phyloP scores from a whole-genome alignment of 2,888 invertebrate species.

The Marasmarcha lunaedactyla region DNA sequence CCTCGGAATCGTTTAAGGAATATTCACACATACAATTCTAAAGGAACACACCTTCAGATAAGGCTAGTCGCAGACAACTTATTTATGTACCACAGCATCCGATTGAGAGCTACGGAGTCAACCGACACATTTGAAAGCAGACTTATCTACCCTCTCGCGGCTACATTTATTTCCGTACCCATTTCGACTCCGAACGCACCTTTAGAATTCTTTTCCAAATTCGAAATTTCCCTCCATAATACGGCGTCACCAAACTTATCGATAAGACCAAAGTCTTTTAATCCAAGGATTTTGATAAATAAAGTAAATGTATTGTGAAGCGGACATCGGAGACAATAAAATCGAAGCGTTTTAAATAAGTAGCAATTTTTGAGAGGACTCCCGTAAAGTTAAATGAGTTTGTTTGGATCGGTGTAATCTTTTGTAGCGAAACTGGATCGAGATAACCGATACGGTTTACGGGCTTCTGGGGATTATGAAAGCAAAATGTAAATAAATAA shows the following conservation, averaged over 20 bases:
- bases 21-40: constrained; percentile 16
- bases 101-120: constrained; percentile 52
- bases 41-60: constrained; percentile 25
- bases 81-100: constrained; percentile 64
- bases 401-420: constrained; percentile 49
- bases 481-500: background rate
- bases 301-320: constrained; percentile 56
- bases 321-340: constrained; percentile 50
- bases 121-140: constrained; percentile 46
- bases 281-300: constrained; percentile 46
- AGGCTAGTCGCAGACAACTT: constrained; percentile 53
- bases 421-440: constrained; percentile 48
- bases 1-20: constrained; percentile 1
- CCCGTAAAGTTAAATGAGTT: constrained; percentile 67
- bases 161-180: constrained; percentile 61
- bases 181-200: constrained; percentile 33
- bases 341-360: constrained; percentile 53
- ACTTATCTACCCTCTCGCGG: constrained; percentile 60
- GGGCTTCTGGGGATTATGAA: background rate
- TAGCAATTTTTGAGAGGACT: constrained; percentile 47
- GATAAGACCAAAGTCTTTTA: constrained; percentile 27
- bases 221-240: constrained; percentile 9
- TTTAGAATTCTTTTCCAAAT: constrained; percentile 4
- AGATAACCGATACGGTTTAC: constrained; percentile 36
- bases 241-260: constrained; percentile 12